phyloP scores from a whole-genome alignment of 2,797 vertebrate genomes.

The Botia kubotai region DNA sequence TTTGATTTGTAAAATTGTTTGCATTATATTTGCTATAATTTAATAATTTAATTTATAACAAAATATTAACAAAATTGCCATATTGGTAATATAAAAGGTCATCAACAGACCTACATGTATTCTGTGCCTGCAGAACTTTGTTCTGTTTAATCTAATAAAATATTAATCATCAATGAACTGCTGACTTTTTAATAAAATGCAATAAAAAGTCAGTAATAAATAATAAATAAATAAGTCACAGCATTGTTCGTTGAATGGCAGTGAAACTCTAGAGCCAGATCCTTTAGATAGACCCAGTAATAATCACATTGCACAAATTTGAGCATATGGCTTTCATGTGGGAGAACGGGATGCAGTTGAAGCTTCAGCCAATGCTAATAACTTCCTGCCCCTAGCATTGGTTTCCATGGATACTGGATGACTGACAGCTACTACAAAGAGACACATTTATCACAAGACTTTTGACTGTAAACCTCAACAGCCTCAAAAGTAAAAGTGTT shows the following conservation, averaged over 20 bases:
- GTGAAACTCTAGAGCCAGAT: too few species aligned
- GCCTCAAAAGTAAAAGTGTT: constrained; percentile 51
- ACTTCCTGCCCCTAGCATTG: constrained; percentile 39
- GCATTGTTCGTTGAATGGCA: constrained; percentile 24
- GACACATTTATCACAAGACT: constrained; percentile 37
- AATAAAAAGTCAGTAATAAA: too few species aligned
- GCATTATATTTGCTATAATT: background rate
- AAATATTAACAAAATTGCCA: too few species aligned
- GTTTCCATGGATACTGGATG: constrained; percentile 51
- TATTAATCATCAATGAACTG: too few species aligned
- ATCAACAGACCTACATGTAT: too few species aligned
- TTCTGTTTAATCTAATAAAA: too few species aligned
- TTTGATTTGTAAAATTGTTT: too few species aligned
- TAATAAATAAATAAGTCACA: constrained; percentile 28
- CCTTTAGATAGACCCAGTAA: too few species aligned
- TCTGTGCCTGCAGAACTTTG: too few species aligned
- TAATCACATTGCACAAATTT: constrained; percentile 9
- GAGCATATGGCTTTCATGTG: constrained; percentile 25
- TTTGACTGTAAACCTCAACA: constrained; percentile 33
- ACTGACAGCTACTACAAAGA: constrained; percentile 48
- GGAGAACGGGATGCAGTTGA: constrained; percentile 26
- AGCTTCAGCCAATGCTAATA: constrained; percentile 35
- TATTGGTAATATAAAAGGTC: too few species aligned
- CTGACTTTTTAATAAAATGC: too few species aligned
- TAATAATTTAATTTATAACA: too few species aligned